Conservation (phyloP, 2,113 vertebrate genomes). For the Festucalex cinctus region DNA sequence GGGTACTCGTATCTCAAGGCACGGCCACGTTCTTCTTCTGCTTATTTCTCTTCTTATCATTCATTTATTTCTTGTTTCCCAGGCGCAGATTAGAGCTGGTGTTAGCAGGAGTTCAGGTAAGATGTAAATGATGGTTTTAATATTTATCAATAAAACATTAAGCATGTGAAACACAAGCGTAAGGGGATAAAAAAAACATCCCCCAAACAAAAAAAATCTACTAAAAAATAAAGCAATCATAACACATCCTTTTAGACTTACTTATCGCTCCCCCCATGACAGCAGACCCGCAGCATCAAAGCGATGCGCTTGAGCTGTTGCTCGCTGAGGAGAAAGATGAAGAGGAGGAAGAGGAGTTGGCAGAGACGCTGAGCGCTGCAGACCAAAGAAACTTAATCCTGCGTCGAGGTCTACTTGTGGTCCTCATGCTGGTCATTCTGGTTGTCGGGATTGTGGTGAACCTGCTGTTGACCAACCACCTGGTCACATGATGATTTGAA, state of each 20-base stretch:
- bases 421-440: constrained; percentile 60
- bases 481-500: constrained; percentile 17
- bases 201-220: too few relatives aligned
- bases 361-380: background rate
- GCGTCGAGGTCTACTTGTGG: constrained; percentile 50
- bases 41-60: too few relatives aligned
- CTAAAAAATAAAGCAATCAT: background rate
- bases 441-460: constrained; percentile 54
- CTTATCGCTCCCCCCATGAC: background rate
- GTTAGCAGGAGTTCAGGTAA: constrained; percentile 46
- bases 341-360: background rate
- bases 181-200: too few relatives aligned
- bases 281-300: background rate
- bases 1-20: too few relatives aligned
- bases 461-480: constrained; percentile 34
- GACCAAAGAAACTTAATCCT: constrained; percentile 40
- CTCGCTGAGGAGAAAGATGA: background rate
- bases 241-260: background rate
- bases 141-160: background rate
- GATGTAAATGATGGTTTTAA: background rate
- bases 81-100: constrained; percentile 70
- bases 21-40: background rate
- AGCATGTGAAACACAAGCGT: background rate
- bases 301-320: constrained; percentile 27
- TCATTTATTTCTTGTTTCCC: constrained; percentile 15